Evolutionary conservation across 1,140 invertebrate genomes (phyloP).

Genomic region (Zelostemma sp.): DNA sequence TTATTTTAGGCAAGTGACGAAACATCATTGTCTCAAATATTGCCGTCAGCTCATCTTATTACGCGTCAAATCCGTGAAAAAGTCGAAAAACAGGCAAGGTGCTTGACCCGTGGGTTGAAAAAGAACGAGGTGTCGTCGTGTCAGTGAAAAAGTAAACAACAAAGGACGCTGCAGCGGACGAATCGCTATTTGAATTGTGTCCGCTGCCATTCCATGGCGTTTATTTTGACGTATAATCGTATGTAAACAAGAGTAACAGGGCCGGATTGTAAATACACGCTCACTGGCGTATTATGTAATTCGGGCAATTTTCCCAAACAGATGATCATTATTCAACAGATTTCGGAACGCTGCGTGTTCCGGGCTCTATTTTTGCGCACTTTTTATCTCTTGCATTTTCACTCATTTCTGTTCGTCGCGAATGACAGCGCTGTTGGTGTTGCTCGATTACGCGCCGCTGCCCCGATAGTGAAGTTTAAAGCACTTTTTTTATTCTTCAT

Average conservation of each 20-base stretch:
- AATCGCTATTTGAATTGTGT: constrained; percentile 5
- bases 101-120: not conserved
- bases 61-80: constrained; percentile 40
- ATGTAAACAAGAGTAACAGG: constrained; percentile 59
- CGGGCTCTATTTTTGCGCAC: not conserved
- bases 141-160: not conserved
- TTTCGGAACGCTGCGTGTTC: not conserved
- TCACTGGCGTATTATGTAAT: constrained; percentile 55
- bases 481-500: constrained; percentile 4
- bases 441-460: not conserved
- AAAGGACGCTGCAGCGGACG: constrained; percentile 3
- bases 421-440: no score
- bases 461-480: not conserved
- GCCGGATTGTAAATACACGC: constrained; percentile 17
- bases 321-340: not conserved
- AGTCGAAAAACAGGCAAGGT: not conserved
- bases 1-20: constrained; percentile 88
- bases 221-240: constrained; percentile 56
- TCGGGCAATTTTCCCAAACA: constrained; percentile 24
- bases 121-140: not conserved
- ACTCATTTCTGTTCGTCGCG: no score
- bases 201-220: constrained; percentile 11
- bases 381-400: not conserved
- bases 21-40: constrained; percentile 38
- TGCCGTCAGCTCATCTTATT: constrained; percentile 34